Evolutionary conservation across 2,888 invertebrate species (phyloP).

Genomic region (Caenorhabditis imperialis): DNA sequence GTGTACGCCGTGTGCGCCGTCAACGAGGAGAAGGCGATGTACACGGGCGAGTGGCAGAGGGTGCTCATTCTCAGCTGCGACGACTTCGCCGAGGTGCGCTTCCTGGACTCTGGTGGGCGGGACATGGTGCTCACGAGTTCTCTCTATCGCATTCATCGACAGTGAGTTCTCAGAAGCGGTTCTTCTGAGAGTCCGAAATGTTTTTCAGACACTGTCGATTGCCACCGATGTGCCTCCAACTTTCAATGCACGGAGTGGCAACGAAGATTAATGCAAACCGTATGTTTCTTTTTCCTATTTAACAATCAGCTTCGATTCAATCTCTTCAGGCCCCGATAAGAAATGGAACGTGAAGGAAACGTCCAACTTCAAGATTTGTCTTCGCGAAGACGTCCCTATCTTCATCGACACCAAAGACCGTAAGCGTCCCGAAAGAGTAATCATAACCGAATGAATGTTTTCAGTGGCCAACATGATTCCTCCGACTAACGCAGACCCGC

Average conservation of each 20-base stretch:
- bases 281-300: conserved; percentile 1
- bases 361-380: conserved; percentile 26
- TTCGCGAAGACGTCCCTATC: conserved; percentile 36
- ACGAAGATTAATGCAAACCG: conserved; percentile 4
- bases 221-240: conserved; percentile 57
- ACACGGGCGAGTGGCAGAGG: conserved; percentile 64
- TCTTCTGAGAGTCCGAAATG: not conserved
- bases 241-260: conserved; percentile 45
- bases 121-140: conserved; percentile 52
- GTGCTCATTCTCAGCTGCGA: conserved; percentile 50
- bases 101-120: conserved; percentile 59
- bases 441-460: not conserved
- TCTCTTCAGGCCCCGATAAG: conserved; percentile 7
- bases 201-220: conserved; percentile 52
- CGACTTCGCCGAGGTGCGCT: conserved; percentile 49
- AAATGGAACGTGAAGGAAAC: conserved; percentile 24
- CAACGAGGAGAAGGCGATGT: conserved; percentile 51
- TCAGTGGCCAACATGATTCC: conserved; percentile 19
- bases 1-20: conserved; percentile 58
- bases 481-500: not conserved
- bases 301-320: not conserved
- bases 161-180: conserved; percentile 40
- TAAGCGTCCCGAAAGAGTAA: conserved; percentile 8
- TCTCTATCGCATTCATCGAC: conserved; percentile 55
- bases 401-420: conserved; percentile 25